These are phyloP conservation scores for Unio pictorum DNA, from an alignment of 2,888 invertebrate species.

Conservation along the genomic window DNA sequence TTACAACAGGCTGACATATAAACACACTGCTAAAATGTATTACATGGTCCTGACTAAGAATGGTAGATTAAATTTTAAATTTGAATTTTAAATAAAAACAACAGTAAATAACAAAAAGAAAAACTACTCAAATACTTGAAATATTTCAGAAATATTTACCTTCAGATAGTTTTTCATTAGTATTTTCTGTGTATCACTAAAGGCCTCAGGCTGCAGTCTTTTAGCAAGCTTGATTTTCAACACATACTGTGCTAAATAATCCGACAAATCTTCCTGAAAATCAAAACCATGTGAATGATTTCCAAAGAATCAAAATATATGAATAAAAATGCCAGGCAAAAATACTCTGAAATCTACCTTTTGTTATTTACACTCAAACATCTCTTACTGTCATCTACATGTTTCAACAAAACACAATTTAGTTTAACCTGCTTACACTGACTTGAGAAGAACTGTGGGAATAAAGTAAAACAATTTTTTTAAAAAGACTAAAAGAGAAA, in stretches of 20 bases:
- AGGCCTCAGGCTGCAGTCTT: constrained; percentile 40
- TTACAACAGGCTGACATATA: too few relatives aligned
- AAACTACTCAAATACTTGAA: not conserved
- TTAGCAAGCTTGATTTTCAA: constrained; percentile 49
- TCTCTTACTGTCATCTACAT: too few relatives aligned
- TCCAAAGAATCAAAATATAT: not conserved
- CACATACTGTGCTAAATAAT: constrained; percentile 49
- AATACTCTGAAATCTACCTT: too few relatives aligned
- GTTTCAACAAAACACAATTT: too few relatives aligned
- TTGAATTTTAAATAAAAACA: not conserved
- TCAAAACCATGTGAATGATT: not conserved
- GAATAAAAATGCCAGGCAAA: not conserved
- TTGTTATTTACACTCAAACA: too few relatives aligned
- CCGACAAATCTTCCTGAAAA: constrained; percentile 55
- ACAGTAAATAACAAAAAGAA: not conserved
- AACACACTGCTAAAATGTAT: too few relatives aligned
- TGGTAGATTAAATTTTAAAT: too few relatives aligned
- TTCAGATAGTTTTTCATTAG: constrained; percentile 52
- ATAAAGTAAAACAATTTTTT: too few relatives aligned
- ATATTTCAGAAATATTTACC: constrained; percentile 23
- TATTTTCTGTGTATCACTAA: constrained; percentile 46
- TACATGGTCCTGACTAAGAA: too few relatives aligned
- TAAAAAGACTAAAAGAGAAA: too few relatives aligned
- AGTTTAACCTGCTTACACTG: too few relatives aligned
- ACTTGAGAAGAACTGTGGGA: too few relatives aligned